Evolutionary conservation across 2,888 invertebrate species (phyloP).

Genomic region (Pharmacophagus antenor): DNA sequence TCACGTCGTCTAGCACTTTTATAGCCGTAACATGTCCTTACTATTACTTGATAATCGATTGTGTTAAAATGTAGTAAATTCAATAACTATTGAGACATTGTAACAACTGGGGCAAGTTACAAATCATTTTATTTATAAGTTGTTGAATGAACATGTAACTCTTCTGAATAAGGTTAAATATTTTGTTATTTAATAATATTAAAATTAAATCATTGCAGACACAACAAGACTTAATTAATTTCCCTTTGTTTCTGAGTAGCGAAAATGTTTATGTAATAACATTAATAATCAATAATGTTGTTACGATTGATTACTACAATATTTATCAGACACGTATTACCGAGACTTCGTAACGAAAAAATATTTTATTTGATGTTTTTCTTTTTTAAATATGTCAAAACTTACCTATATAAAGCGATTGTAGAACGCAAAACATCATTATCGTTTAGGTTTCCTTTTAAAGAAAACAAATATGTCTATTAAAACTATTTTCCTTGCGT

Average conservation of each 20-base stretch:
- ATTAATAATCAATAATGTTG: conserved; percentile 5
- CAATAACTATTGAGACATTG: background rate
- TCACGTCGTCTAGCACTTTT: background rate
- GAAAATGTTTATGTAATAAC: background rate
- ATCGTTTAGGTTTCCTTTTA: background rate
- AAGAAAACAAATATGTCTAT: conserved; percentile 23
- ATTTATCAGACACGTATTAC: conserved; percentile 27
- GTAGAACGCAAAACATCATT: conserved; percentile 7
- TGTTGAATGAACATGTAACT: background rate
- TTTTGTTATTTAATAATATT: too few relatives aligned
- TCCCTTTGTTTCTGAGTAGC: background rate
- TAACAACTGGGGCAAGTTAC: background rate
- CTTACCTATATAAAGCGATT: conserved; percentile 22
- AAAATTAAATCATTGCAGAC: background rate
- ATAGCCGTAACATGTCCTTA: background rate
- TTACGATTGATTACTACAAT: conserved; percentile 8
- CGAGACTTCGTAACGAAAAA: background rate
- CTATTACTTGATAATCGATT: background rate
- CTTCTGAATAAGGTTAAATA: too few relatives aligned
- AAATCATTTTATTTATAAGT: background rate
- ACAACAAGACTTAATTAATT: background rate
- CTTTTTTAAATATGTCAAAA: conserved; percentile 8
- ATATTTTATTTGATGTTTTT: conserved; percentile 9
- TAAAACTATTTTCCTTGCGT: conserved; percentile 6
- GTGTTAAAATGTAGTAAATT: background rate